Evolutionary conservation across 1,140 invertebrate genomes (phyloP), one percentile per base, ranked within the genome.

Genomic region (Galleria mellonella): DNA sequence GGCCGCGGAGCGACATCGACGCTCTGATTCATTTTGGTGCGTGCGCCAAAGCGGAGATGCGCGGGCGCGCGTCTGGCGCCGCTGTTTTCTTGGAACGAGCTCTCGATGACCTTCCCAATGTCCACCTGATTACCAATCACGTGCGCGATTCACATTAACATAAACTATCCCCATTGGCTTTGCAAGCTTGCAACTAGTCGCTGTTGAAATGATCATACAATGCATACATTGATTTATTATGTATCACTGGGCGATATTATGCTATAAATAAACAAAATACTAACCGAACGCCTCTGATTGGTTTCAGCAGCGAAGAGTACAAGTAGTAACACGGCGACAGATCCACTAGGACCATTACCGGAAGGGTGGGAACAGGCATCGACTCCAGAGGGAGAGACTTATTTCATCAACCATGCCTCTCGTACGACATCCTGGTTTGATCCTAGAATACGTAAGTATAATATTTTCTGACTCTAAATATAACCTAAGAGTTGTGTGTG

Each of bases 401-500:
- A 99, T 87, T 99, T 97, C 87, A 98, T 99, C 82, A 97, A 99
- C 87, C 97, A 99, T 86, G 92, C 93, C 74, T 93, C 93, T 39
- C 91, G 94, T 82, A 96, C 94, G 65, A 99, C 97, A 28, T 97
- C 96, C 51, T 99, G 97, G 97, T 97, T 98, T 86, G 97, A 99
- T 88, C 96, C 96, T 55, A 90, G 97, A 91, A 96, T 98, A 90
- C 94, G 95, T 97, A 92, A 93, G 94, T 92, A 51, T 17, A 4
- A 37, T 13, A 36, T 13, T 43, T 52, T 41, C 15, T 35, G 12
- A 8, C 10, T 35, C 9, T 10, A 12, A n/a, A 33, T 12, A 31
- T 31, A 3, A 4, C 9, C 30, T 31, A 11, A 4, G 13, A 10
- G 31, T 9, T 29, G 23, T 47, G 13, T 42, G 32, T 30, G 0